Base-by-base conservation (phyloP, 2,113 vertebrate species). In the Platycercus adscitus region DNA sequence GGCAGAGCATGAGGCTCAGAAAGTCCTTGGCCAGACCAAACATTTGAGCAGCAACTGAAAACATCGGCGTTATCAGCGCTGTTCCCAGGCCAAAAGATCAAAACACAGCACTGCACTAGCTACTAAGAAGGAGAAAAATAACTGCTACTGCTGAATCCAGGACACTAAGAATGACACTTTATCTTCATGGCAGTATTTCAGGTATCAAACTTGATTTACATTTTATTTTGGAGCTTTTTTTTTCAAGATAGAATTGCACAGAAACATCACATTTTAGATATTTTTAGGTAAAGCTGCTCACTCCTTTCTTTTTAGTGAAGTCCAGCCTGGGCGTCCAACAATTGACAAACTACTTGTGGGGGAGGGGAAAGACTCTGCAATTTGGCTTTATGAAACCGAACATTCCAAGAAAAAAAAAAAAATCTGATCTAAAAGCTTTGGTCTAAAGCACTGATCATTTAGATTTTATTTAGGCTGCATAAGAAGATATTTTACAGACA, bases 291-390 rank as follows among this genome's bases (percentile, higher is more conserved):
- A 47, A 4, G 6, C 11, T 86, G 6, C 3, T 47, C 17, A 16
- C 1, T 81, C 39, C 5, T 7, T 69, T 60, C 10, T 64, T 60
- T 81, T 37, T 43, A 65, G 25, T 37, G 41, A 55, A 44, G 14
- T 37, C 25, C 8, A 24, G 3, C 47, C 17, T 70, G 10, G 4
- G 15, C 65, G 7, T 50, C 14, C 14, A 85, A 28, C 1, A 0
- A 9, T 24, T 41, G 7, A 55, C 3, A 73, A 85, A 65, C 5
- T 18, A 33, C 39, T 64, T 31, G 11, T 20, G 13, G 2, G 13
- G 13, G 28, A 70, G 8, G 5, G 11, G 1, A 3, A 18, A 37
- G 1, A 10, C 9, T 47, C 17, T 72, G 3, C 7, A 24, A 20
- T 69, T 73, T 65, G 7, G 4, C 17, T 81, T 68, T 15, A 72